Evolutionary conservation across 1,140 invertebrate species (phyloP).

Genomic region (Halictus rubicundus): DNA sequence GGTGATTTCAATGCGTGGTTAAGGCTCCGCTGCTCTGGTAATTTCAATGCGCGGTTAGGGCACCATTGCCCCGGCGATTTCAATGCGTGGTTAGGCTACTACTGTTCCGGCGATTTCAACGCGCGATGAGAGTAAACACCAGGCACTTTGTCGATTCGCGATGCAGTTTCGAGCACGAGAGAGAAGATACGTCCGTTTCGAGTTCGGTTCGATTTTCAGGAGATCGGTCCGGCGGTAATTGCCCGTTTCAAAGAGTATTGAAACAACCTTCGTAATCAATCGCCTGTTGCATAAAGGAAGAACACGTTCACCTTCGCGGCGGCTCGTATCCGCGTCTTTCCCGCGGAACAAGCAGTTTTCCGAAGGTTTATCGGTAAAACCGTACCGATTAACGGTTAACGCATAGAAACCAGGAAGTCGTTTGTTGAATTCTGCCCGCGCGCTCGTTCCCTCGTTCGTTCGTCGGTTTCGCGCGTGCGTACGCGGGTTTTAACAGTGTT

Average conservation of each 20-base stretch:
- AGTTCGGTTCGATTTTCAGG: too few relatives aligned
- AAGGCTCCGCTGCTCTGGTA: background rate
- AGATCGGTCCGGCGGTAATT: background rate
- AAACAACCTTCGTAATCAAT: constrained; percentile 2
- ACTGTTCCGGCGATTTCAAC: too few relatives aligned
- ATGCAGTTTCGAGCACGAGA: too few relatives aligned
- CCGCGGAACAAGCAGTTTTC: constrained; percentile 2
- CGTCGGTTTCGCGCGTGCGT: background rate
- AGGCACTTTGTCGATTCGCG: too few relatives aligned
- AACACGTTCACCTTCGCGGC: background rate
- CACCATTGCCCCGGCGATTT: background rate
- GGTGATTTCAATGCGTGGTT: constrained; percentile 3
- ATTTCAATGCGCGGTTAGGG: background rate
- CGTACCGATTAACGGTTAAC: constrained; percentile 50
- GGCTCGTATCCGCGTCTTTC: background rate
- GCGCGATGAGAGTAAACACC: too few relatives aligned
- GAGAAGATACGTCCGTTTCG: too few relatives aligned
- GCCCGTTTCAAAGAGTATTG: background rate
- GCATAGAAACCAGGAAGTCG: constrained; percentile 46
- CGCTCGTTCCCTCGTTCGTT: too few relatives aligned
- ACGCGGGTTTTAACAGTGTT: constrained; percentile 32
- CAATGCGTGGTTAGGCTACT: background rate
- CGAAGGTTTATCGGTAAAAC: constrained; percentile 26
- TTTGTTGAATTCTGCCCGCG: constrained; percentile 42
- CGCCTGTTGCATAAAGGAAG: background rate